phyloP scores from a whole-genome alignment of 1,140 invertebrate genomes.

The Alviniconcha marisindica region DNA sequence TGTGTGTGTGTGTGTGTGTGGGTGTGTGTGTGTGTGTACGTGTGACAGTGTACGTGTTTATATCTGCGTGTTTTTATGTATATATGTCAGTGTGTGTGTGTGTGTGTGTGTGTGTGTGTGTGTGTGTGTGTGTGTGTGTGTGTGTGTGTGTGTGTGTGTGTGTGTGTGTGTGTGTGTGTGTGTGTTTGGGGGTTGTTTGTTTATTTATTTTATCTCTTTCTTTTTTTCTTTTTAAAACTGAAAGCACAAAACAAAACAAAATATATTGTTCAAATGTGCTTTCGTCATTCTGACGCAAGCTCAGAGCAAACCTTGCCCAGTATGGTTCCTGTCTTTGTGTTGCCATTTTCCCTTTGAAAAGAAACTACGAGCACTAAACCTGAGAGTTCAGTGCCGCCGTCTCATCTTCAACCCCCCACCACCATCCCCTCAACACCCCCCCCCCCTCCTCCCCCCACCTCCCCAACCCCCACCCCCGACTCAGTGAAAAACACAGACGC shows the following conservation, averaged over 20 bases:
- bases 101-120: neutral
- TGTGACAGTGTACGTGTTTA: neutral
- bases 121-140: neutral
- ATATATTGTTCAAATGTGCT: too few relatives aligned
- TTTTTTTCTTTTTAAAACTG: neutral
- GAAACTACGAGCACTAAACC: too few relatives aligned
- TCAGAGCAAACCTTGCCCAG: too few relatives aligned
- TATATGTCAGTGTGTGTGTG: neutral
- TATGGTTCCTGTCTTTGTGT: conserved; percentile 23
- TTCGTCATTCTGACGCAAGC: too few relatives aligned
- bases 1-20: neutral
- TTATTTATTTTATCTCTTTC: neutral
- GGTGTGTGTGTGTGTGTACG: neutral
- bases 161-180: neutral
- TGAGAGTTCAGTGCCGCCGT: neutral
- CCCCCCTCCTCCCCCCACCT: too few relatives aligned
- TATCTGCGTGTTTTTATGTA: neutral
- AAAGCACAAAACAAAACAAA: too few relatives aligned
- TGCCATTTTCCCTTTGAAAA: conserved; percentile 3
- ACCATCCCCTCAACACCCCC: too few relatives aligned
- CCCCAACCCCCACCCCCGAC: too few relatives aligned
- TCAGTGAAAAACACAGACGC: neutral
- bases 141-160: neutral
- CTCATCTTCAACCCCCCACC: too few relatives aligned
- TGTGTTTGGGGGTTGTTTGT: neutral